phyloP scores from a whole-genome alignment of 2,797 vertebrate genomes.

The Lutjanus campechanus region DNA sequence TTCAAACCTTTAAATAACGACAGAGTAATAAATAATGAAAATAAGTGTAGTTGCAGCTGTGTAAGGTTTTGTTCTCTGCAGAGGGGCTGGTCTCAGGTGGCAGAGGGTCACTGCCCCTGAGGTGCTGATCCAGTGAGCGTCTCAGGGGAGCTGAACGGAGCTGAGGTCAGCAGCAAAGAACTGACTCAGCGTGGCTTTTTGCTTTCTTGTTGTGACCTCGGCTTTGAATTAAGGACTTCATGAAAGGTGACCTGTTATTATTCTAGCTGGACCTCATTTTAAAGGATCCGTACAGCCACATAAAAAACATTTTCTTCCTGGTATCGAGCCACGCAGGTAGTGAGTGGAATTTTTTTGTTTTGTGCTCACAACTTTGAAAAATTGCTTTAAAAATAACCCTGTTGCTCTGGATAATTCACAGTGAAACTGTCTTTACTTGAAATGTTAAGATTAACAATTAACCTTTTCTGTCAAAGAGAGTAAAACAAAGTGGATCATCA shows the following conservation, averaged over 20 bases:
- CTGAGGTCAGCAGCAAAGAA: conserved; percentile 19
- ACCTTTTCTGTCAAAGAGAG: neutral
- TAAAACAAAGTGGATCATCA: neutral
- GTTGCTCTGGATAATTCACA: neutral
- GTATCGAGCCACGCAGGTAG: neutral
- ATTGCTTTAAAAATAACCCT: neutral
- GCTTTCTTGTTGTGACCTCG: neutral
- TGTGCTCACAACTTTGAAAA: neutral
- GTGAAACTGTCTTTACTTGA: neutral
- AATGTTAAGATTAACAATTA: too few relatives aligned
- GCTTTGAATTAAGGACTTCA: neutral
- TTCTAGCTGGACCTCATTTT: neutral
- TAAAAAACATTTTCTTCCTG: neutral
- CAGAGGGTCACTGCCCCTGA: conserved; percentile 4
- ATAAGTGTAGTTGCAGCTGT: neutral
- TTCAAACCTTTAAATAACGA: neutral
- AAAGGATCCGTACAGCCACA: neutral
- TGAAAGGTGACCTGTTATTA: conserved; percentile 7
- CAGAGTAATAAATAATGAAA: neutral
- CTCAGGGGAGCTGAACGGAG: neutral
- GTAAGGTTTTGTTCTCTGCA: neutral
- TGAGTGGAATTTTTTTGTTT: neutral
- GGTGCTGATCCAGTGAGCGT: neutral
- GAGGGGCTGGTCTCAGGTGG: neutral
- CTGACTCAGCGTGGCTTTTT: conserved; percentile 1